Evolutionary conservation across 2,797 vertebrate species (phyloP), one percentile per base, ranked within the genome.

Genomic region (Zenarchopterus dispar): DNA sequence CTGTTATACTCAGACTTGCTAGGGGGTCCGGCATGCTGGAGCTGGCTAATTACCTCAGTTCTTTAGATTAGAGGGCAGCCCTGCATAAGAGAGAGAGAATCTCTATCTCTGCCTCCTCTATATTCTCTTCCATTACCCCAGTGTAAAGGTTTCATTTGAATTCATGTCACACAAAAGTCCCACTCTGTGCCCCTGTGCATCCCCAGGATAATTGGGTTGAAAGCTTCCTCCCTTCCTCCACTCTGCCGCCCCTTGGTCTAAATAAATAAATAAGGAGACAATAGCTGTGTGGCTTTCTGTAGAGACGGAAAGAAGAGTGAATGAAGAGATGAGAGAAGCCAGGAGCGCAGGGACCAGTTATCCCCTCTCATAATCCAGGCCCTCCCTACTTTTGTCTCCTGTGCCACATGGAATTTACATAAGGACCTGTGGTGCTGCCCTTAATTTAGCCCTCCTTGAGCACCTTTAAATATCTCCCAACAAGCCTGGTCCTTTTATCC

Each of bases 261-360:
- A 92, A 93, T 94, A 94, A 95, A 94, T 91, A 94, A 95, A 93
- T 89, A 89, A 90, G 75, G 75, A 91, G 88, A 89, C 75, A 91
- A 80, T 82, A 81, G 88, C 81, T 73, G 47, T 11, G 19, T 11
- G 2, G 75, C 62, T 82, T 76, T 78, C 66, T 72, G 70, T 53
- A 65, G 57, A 72, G 69, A 88, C 74, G 56, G 54, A 73, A 67
- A 71, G 72, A 67, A 70, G 69, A 84, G 76, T 62, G 72, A 91
- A 72, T 84, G 86, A 80, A 85, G 78, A 57, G 90, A 87, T 92
- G 70, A 78, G 90, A 91, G 89, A 77, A 80, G 76, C 80, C 67
- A 39, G 69, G 55, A 81, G 82, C 79, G 56, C 56, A 58, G 84
- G 90, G 91, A 86, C 78, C 85, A 84, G 81, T 89, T 92, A 91